Base-by-base conservation (phyloP, 37 sponge, comb jelly and placozoan genomes). In the Eunapius fragilis region DNA sequence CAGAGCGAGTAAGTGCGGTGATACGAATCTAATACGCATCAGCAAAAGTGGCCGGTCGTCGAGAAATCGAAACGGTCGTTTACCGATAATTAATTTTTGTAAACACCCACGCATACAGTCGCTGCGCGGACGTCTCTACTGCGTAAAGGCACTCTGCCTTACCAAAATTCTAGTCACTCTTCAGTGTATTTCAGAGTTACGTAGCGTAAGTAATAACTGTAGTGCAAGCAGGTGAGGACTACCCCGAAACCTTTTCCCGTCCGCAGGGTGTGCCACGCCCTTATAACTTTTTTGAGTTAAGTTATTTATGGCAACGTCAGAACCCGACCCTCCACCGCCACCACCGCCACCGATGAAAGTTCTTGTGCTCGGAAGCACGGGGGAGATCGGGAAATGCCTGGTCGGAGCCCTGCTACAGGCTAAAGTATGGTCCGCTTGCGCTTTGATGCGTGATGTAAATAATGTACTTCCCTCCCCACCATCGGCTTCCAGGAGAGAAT, bases 321-420 rank as follows among this genome's bases (percentile, higher is more conserved):
- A 58, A 19, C 58, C 22, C 58, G 58, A 58, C 58, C 58, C 58
- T 58, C 58, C 58, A 58, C 58, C 58, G 2, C 58, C 22, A 58
- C 58, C 58, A 11, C 58, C 58, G 14, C 58, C 58, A 58, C 27
- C 77, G n/a, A 67, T 72, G 68, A 89, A 81, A 36, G 96, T 91
- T 11, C 80, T 96, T 4, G 89, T 96, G 48, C 88, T 93, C 31
- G 96, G 96, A 26, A 91, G 70, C 14, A 96, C 96, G 31, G 96
- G 96, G 13, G 96, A 90, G 12, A 90, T 75, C 38, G 96, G 96
- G 33, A 69, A 75, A 24, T 84, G 84, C 75, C 79, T 96, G 19
- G 76, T 96, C 3, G 89, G 88, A 3, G 69, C 69, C 0, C 87
- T 96, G 5, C 86, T 96, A 23, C 74, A 85, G 69, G 75, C 74